A percentile compares a stretch with the other conserved stretches of the same genome.
Evolutionary conservation across 2,888 invertebrate species (phyloP).

Genomic region (Eupeodes luniger): DNA sequence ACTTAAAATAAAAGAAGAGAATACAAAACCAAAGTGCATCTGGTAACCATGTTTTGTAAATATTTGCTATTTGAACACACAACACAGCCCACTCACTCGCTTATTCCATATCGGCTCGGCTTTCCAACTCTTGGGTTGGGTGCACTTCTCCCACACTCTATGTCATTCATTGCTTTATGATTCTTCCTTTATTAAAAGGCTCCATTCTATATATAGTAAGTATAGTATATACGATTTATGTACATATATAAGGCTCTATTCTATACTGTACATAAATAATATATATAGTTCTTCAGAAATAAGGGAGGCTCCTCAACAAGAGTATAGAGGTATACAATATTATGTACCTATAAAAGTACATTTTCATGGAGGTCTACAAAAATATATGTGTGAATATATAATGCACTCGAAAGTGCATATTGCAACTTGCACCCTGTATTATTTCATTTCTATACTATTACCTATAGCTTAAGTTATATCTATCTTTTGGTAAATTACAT

Average conservation of each 20-base stretch:
- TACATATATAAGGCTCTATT: slow-evolving; percentile 20
- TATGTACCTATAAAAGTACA: not conserved
- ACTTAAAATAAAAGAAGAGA: too few species aligned
- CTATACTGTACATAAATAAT: not conserved
- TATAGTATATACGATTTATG: not conserved
- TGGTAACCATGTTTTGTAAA: slow-evolving; percentile 32
- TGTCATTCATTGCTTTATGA: slow-evolving; percentile 61
- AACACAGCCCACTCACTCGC: slow-evolving; percentile 26
- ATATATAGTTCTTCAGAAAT: slow-evolving; percentile 1
- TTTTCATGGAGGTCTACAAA: slow-evolving; percentile 35
- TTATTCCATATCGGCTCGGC: not conserved
- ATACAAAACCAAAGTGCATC: too few species aligned
- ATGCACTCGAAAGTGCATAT: slow-evolving; percentile 69
- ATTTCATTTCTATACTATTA: not conserved
- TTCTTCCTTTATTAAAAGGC: slow-evolving; percentile 51
- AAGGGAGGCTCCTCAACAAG: slow-evolving; percentile 43
- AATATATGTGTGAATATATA: slow-evolving; percentile 14
- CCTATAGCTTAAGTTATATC: not conserved
- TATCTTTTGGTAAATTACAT: not conserved
- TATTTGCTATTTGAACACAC: slow-evolving; percentile 51
- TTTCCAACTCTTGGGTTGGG: slow-evolving; percentile 17
- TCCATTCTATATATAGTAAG: not conserved
- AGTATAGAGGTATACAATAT: not conserved
- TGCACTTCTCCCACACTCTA: slow-evolving; percentile 32
- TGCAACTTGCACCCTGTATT: slow-evolving; percentile 39